phyloP scores from a whole-genome alignment of 2,888 invertebrate species.

The Cerastoderma edule region DNA sequence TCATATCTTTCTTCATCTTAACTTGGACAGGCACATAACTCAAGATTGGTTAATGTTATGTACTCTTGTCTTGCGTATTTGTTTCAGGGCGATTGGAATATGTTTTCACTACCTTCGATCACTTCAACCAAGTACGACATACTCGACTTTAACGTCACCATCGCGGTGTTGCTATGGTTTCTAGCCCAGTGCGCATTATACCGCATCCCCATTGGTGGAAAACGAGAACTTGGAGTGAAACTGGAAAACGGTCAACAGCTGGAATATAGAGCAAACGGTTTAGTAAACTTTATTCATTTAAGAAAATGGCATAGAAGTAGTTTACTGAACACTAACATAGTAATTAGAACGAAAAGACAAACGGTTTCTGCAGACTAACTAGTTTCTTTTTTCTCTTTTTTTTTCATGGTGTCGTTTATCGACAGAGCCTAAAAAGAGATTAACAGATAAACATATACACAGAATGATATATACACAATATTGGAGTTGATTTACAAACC shows the following conservation, averaged over 20 bases:
- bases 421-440: not conserved
- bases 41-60: not conserved
- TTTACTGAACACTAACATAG: too few relatives aligned
- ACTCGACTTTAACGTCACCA: conserved; percentile 56
- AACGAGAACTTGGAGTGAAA: conserved; percentile 67
- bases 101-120: conserved; percentile 43
- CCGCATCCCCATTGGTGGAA: conserved; percentile 71
- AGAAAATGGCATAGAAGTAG: too few relatives aligned
- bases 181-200: conserved; percentile 71
- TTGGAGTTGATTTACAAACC: too few relatives aligned
- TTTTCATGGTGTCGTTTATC: not conserved
- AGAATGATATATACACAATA: not conserved
- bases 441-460: not conserved
- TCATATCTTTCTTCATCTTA: not conserved
- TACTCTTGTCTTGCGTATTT: too few relatives aligned
- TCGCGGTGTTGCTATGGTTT: conserved; percentile 76
- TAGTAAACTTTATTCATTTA: too few relatives aligned
- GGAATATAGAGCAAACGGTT: conserved; percentile 79
- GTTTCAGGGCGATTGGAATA: conserved; percentile 59
- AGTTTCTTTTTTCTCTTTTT: too few relatives aligned
- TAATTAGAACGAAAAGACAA: too few relatives aligned
- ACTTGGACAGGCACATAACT: not conserved
- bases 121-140: conserved; percentile 34
- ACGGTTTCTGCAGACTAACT: too few relatives aligned
- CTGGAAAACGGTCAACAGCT: conserved; percentile 67